phyloP scores from a whole-genome alignment of 2,113 vertebrate genomes.

The Nyctereutes procyonoides region DNA sequence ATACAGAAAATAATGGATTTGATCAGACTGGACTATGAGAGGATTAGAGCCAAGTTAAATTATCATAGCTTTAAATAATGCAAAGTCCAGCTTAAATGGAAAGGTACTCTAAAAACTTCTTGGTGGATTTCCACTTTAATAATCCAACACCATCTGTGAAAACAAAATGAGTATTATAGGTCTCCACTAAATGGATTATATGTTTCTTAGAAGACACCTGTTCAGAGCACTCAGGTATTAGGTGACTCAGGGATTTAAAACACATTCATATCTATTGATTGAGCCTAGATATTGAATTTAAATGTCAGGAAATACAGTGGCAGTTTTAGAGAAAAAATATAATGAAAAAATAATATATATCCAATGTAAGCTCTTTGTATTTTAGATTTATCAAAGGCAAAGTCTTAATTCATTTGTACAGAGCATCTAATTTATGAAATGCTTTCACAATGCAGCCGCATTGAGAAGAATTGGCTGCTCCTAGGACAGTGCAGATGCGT shows the following conservation, averaged over 20 bases:
- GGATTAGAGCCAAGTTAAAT: conserved; percentile 3
- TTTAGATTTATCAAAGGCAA: conserved; percentile 9
- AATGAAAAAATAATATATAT: neutral
- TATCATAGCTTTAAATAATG: conserved; percentile 52
- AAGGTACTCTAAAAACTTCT: conserved; percentile 58
- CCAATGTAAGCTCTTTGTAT: conserved; percentile 13
- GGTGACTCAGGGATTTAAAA: conserved; percentile 37
- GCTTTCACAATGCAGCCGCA: neutral
- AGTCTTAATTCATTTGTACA: neutral
- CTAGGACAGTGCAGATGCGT: neutral
- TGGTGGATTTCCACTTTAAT: conserved; percentile 68
- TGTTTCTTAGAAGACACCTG: conserved; percentile 72
- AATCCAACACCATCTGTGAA: conserved; percentile 73
- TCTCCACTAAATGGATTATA: conserved; percentile 67
- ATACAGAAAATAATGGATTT: conserved; percentile 33
- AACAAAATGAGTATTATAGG: conserved; percentile 52
- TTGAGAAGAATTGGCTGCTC: neutral
- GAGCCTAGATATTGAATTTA: conserved; percentile 45
- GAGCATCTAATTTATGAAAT: neutral
- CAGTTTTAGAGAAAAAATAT: neutral
- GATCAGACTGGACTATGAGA: neutral
- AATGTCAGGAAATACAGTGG: conserved; percentile 43
- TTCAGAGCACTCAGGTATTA: conserved; percentile 70
- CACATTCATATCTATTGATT: conserved; percentile 40
- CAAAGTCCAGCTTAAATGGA: conserved; percentile 3